phyloP scores from a whole-genome alignment of 1,140 invertebrate species.

The Daktulosphaira vitifoliae region DNA sequence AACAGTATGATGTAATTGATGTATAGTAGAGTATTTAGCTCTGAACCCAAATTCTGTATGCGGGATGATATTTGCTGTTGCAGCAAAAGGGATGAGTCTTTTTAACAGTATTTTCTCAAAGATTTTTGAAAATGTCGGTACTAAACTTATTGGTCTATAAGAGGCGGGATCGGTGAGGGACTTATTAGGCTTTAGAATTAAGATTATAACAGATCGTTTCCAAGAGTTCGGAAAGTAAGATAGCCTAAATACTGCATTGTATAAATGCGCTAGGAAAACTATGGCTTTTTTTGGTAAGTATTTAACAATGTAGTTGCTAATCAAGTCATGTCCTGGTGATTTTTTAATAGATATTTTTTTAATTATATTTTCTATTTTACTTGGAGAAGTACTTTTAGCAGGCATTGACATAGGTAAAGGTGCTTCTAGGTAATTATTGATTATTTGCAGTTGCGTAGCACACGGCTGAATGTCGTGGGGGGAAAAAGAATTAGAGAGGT shows the following conservation, averaged over 20 bases:
- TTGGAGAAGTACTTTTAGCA: neutral
- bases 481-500: neutral
- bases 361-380: neutral
- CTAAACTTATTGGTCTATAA: slow-evolving; percentile 42
- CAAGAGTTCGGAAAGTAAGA: slow-evolving; percentile 36
- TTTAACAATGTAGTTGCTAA: slow-evolving; percentile 2
- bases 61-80: slow-evolving; percentile 37
- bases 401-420: neutral
- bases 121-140: slow-evolving; percentile 38
- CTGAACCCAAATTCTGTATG: slow-evolving; percentile 43
- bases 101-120: slow-evolving; percentile 40
- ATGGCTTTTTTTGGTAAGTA: slow-evolving; percentile 26
- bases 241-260: slow-evolving; percentile 25
- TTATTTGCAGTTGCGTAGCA: neutral
- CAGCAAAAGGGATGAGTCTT: neutral
- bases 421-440: neutral
- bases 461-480: neutral
- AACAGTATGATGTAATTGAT: slow-evolving; percentile 37
- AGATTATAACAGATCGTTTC: slow-evolving; percentile 42
- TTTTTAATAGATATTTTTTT: neutral
- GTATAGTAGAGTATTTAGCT: slow-evolving; percentile 39
- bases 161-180: slow-evolving; percentile 37
- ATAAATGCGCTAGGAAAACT: slow-evolving; percentile 6
- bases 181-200: slow-evolving; percentile 41
- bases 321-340: slow-evolving; percentile 16